These are phyloP conservation scores for Peromyscus californicus DNA, from an alignment of 2,113 vertebrate species.

Conservation along the genomic window DNA sequence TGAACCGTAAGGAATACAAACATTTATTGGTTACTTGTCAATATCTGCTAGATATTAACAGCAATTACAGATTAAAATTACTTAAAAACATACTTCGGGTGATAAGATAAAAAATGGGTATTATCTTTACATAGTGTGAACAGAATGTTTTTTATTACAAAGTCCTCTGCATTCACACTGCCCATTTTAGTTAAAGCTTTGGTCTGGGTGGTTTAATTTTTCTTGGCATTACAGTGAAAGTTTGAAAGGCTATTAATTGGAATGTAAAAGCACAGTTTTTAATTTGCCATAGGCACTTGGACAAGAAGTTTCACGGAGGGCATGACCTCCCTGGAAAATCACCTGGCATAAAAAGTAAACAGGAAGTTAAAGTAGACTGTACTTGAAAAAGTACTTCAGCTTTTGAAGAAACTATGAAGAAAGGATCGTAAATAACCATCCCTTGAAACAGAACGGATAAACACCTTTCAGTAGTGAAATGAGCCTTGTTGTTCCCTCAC, in stretches of 20 bases:
- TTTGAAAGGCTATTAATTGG: neutral
- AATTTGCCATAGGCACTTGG: neutral
- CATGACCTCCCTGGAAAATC: neutral
- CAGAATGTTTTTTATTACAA: neutral
- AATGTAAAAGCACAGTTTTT: slow-evolving; percentile 7
- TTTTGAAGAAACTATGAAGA: slow-evolving; percentile 51
- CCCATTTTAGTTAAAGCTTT: slow-evolving; percentile 19
- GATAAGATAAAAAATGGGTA: neutral
- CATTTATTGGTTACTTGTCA: neutral
- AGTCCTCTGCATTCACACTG: neutral
- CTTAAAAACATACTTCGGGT: neutral
- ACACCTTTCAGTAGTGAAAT: neutral
- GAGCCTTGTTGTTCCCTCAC: neutral
- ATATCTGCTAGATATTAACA: slow-evolving; percentile 16
- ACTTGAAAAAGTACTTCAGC: slow-evolving; percentile 55
- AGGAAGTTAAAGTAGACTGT: neutral
- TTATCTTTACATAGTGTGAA: neutral
- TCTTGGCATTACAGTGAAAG: neutral
- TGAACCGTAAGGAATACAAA: neutral
- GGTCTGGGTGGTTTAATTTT: neutral
- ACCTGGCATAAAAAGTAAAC: slow-evolving; percentile 17
- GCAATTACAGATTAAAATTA: neutral
- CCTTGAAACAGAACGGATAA: neutral
- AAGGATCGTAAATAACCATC: slow-evolving; percentile 17
- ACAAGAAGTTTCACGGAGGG: neutral